phyloP scores from a whole-genome alignment of 2,797 vertebrate species.

The Gymnothorax javanicus region DNA sequence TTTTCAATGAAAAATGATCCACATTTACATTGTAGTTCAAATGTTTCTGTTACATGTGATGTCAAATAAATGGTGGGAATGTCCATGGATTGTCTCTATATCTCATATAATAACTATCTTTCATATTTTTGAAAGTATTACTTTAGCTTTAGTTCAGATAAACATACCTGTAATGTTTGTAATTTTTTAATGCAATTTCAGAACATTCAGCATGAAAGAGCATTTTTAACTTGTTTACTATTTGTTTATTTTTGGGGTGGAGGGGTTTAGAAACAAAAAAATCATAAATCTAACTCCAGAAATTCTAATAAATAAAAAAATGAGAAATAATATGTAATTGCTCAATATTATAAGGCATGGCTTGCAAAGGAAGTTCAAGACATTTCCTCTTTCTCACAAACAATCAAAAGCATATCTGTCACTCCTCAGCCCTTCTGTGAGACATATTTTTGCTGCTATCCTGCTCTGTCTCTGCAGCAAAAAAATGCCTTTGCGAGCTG shows the following conservation, averaged over 20 bases:
- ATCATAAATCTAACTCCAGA: background rate
- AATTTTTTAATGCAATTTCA: background rate
- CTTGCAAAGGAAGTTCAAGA: too few species aligned
- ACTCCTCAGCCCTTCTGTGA: too few species aligned
- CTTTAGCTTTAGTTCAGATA: background rate
- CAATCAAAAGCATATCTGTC: too few species aligned
- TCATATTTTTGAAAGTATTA: background rate
- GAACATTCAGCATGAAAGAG: background rate
- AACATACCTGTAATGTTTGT: background rate
- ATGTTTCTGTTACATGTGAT: background rate
- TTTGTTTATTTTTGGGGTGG: background rate
- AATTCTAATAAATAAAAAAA: background rate
- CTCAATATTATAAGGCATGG: too few species aligned
- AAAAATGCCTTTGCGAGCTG: too few species aligned
- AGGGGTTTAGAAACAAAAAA: background rate
- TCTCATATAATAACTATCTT: background rate
- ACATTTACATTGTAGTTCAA: background rate
- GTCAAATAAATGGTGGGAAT: conserved; percentile 11
- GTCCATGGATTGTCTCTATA: background rate
- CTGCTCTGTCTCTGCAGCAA: too few species aligned
- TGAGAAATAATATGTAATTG: too few species aligned
- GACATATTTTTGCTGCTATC: too few species aligned
- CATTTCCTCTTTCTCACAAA: too few species aligned
- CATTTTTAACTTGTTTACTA: background rate
- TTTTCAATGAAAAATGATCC: background rate